These are phyloP conservation scores for Thalassaphorura encarpata DNA, from an alignment of 1,140 invertebrate species.

Conservation along the genomic window DNA sequence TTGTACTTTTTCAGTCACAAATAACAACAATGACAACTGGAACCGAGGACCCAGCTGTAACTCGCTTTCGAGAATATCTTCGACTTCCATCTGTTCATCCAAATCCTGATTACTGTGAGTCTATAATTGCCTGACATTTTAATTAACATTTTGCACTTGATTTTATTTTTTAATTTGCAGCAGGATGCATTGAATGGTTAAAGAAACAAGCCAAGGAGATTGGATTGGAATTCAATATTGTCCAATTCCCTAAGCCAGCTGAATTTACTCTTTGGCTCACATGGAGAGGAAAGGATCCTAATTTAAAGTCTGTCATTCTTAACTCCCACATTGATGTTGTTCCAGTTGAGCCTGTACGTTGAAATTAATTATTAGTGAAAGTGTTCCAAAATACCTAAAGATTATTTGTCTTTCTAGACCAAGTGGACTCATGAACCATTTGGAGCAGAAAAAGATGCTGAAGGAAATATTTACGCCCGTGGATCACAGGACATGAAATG, in stretches of 20 bases:
- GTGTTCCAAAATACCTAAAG: neutral
- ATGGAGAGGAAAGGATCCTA: conserved; percentile 61
- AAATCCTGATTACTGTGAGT: conserved; percentile 65
- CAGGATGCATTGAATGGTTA: conserved; percentile 47
- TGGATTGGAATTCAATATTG: conserved; percentile 45
- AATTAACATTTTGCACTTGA: neutral
- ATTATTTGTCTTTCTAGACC: conserved; percentile 6
- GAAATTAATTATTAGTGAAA: neutral
- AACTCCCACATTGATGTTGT: conserved; percentile 96
- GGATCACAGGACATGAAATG: conserved; percentile 73
- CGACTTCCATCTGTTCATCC: conserved; percentile 71
- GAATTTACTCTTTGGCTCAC: conserved; percentile 74
- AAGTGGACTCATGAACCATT: conserved; percentile 75
- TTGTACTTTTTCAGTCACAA: too few relatives aligned
- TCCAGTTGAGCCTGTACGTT: conserved; percentile 51
- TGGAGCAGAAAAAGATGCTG: conserved; percentile 58
- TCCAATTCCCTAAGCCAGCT: conserved; percentile 44
- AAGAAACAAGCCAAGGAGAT: conserved; percentile 54
- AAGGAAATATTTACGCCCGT: conserved; percentile 71
- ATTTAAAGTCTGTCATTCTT: conserved; percentile 60
- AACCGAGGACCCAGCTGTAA: conserved; percentile 52
- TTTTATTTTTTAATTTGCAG: conserved; percentile 5
- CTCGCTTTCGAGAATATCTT: conserved; percentile 67
- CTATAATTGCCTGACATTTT: neutral
- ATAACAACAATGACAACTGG: neutral